Base-by-base conservation (phyloP, 2,797 vertebrate genomes). In the Lagorchestes hirsutus region DNA sequence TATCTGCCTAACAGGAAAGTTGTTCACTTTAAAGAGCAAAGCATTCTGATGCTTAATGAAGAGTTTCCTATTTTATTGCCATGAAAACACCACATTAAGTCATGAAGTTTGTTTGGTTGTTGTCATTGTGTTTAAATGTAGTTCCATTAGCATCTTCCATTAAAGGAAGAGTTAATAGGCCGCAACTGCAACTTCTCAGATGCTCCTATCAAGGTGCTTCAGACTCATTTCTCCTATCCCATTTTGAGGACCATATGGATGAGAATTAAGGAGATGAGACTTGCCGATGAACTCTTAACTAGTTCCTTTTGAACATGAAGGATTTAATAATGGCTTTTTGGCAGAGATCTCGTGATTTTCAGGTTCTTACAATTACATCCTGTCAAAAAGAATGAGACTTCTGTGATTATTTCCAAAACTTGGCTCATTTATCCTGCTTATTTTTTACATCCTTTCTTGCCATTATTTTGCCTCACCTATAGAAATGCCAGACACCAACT, bases 231-330 rank as follows among this genome's bases (percentile, higher is more conserved):
- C 87, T 94, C 22, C 55, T 54, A 62, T 94, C 56, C 54, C 90
- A 94, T n/a, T 50, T 91, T 94, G 56, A 67, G 28, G 31, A 24
- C 93, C 90, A 90, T 87, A 90, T 93, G 92, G 67, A 18, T 93
- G 67, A 87, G 56, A 87, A 93, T 93, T 93, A 93, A 87, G 14
- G 92, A 46, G 8, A 87, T 56, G 92, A 92, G 54, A 29, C 31
- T 56, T 93, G 54, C 46, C 14, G 5, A 93, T 56, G 54, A 50
- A 34, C n/a, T 56, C 12, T n/a, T 50, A 87, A 46, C 55, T 56
- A 10, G 12, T 50, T 87, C 87, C 54, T 87, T 90, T 57, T 56
- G 54, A 56, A 50, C 46, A 50, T 1, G 1, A 56, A n/a, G 55
- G n/a, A 46, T 28, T 87, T 54, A 40, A 40, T 18, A 56, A 29